Evolutionary conservation across 2,797 vertebrate genomes (phyloP).

Genomic region (Hapalemur alaotrensis): DNA sequence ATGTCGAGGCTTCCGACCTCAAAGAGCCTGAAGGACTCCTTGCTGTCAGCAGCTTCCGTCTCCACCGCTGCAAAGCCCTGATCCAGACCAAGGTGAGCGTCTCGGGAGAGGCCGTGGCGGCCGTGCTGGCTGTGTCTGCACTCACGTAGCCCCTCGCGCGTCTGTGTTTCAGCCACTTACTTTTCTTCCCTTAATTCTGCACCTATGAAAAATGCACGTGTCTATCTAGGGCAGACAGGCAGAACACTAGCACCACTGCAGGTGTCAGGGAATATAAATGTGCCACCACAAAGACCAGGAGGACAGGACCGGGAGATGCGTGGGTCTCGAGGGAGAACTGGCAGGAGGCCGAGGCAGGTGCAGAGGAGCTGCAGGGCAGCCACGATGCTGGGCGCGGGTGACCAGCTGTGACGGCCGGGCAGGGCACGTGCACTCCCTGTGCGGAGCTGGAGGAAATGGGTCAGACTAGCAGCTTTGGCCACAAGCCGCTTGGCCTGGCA

Average conservation of each 20-base stretch:
- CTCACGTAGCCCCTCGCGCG: too few species aligned
- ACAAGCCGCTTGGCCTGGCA: neutral
- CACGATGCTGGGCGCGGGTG: neutral
- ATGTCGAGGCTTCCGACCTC: neutral
- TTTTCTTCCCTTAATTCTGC: too few species aligned
- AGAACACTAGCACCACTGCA: neutral
- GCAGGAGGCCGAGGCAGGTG: neutral
- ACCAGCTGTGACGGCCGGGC: neutral
- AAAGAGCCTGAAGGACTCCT: constrained; percentile 56
- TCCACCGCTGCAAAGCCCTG: constrained; percentile 73
- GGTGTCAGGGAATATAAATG: neutral
- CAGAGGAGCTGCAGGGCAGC: neutral
- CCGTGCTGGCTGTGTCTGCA: accelerated
- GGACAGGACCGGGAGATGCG: neutral
- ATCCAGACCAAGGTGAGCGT: constrained; percentile 83
- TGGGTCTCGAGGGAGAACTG: neutral
- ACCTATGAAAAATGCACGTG: neutral
- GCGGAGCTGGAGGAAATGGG: neutral
- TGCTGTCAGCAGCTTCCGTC: constrained; percentile 32
- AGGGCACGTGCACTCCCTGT: accelerated
- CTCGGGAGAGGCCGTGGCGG: neutral
- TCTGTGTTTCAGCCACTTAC: accelerated
- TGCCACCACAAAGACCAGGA: neutral
- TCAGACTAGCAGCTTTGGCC: neutral
- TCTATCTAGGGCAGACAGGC: neutral